These are phyloP conservation scores for Apogon hyalosoma DNA, from an alignment of 2,797 vertebrate genomes.

Conservation along the genomic window DNA sequence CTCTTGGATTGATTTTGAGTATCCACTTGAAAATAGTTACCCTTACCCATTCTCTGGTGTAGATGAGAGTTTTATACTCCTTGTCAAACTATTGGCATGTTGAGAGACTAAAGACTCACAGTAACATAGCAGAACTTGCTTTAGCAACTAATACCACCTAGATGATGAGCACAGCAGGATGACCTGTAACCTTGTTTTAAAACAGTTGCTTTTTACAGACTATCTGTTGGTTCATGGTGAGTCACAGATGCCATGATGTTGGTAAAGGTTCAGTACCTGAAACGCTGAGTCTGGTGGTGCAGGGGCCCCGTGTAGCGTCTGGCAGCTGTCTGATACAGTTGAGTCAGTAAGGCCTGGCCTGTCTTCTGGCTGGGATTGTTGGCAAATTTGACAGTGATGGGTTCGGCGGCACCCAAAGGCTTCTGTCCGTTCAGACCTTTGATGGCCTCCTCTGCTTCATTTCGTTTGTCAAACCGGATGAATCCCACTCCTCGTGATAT, in stretches of 20 bases:
- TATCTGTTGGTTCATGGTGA: conserved; percentile 43
- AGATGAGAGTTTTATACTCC: conserved; percentile 19
- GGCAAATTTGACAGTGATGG: conserved; percentile 98
- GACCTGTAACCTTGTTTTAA: conserved; percentile 40
- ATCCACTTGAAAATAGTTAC: conserved; percentile 25
- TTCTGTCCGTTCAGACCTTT: conserved; percentile 97
- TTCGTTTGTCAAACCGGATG: conserved; percentile 97
- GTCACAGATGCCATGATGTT: conserved; percentile 14
- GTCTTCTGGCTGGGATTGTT: conserved; percentile 98
- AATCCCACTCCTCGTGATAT: conserved; percentile 97
- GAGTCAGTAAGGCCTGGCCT: conserved; percentile 93
- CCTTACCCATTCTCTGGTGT: conserved; percentile 32
- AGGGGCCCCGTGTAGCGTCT: conserved; percentile 93
- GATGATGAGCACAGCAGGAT: conserved; percentile 36
- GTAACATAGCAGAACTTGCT: conserved; percentile 10
- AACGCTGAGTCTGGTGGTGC: conserved; percentile 95
- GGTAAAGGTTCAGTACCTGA: conserved; percentile 87
- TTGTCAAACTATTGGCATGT: conserved; percentile 24
- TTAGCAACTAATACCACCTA: neutral
- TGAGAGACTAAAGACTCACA: conserved; percentile 36
- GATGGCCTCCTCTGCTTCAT: conserved; percentile 96
- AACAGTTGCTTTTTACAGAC: conserved; percentile 32
- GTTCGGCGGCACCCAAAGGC: conserved; percentile 91
- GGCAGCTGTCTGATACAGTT: conserved; percentile 94
- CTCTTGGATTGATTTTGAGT: conserved; percentile 8